Base-by-base conservation (phyloP, 2,113 vertebrate species). In the Pedionomus torquatus region DNA sequence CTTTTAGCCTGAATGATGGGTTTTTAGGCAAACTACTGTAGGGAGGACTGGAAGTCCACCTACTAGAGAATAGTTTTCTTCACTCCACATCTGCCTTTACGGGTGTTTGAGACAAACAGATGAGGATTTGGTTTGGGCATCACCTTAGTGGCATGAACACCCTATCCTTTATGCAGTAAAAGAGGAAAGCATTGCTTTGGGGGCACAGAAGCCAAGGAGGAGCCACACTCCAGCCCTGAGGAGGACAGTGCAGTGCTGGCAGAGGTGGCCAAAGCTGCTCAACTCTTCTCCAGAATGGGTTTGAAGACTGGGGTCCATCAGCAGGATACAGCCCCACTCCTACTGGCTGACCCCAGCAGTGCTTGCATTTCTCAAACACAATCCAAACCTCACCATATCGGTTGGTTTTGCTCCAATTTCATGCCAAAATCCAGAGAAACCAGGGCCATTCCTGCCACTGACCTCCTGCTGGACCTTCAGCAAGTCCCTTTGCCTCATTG, bases 91-190 rank as follows among this genome's bases (percentile, higher is more conserved):
- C 41, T 60, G 41, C 21, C 55, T 93, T 51, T 12, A 48, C 30
- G 24, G 30, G 24, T 9, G 37, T 63, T 61, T 57, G 35, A 11
- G 43, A n/a, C 4, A 28, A 3, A 5, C 2, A 18, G 20, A 28
- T 8, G 9, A 72, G 23, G n/a, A 6, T 80, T 57, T 58, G 37
- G 11, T 6, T 28, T 58, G 35, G 49, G 18, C 44, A 75, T 51
- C 31, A 33, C 20, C 46, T 75, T 19, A 19, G 35, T 4, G 16
- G 1, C 26, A 7, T n/a, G 24, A 64, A 64, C 21, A 51, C 25
- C 60, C 35, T 25, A 6, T 18, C 14, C 31, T 48, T 39, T 4
- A 52, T 1, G 2, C 5, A 7, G 28, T 2, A 10, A 52, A 4
- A 1, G 2, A 37, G 17, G 41, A 3, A 51, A 28, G 19, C 15